A percentile compares a stretch with the other conserved stretches of the same genome.
These are phyloP conservation scores for Drosophila trapezifrons DNA, from an alignment of 1,140 invertebrate species.

Conservation along the genomic window DNA sequence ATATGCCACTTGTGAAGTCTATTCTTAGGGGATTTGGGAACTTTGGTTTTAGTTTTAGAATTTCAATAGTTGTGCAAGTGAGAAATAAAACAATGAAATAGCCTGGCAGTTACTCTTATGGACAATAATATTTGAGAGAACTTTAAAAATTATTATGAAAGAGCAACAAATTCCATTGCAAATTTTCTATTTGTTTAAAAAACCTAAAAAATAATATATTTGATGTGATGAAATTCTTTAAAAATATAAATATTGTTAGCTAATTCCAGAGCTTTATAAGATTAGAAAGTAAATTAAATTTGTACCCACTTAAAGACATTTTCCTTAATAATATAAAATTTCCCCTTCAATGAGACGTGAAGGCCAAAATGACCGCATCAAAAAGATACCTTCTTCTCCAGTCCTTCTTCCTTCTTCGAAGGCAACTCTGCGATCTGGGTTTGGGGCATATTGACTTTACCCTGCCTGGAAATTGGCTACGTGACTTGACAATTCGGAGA, in stretches of 20 bases:
- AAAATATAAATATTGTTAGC: neutral
- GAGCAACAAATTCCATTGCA: too few relatives aligned
- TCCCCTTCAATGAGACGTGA: constrained; percentile 10
- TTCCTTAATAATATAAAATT: neutral
- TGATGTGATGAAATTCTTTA: neutral
- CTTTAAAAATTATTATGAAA: neutral
- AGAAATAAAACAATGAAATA: neutral
- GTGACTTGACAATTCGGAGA: constrained; percentile 77
- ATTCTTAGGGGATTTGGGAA: neutral
- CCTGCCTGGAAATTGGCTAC: constrained; percentile 73
- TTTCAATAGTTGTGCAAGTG: too few relatives aligned
- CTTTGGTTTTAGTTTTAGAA: neutral
- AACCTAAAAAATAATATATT: neutral
- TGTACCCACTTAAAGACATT: neutral
- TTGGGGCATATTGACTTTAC: constrained; percentile 75
- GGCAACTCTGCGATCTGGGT: constrained; percentile 27
- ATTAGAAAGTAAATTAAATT: neutral
- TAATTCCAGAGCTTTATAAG: neutral
- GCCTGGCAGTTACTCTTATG: too few relatives aligned
- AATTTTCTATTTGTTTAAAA: neutral
- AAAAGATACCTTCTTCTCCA: constrained; percentile 18
- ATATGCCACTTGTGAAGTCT: neutral
- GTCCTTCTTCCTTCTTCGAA: constrained; percentile 13
- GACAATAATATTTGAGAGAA: too few relatives aligned
- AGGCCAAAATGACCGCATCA: constrained; percentile 18